Conservation (phyloP, 2,888 invertebrate genomes). For the Drosophila ustulata region DNA sequence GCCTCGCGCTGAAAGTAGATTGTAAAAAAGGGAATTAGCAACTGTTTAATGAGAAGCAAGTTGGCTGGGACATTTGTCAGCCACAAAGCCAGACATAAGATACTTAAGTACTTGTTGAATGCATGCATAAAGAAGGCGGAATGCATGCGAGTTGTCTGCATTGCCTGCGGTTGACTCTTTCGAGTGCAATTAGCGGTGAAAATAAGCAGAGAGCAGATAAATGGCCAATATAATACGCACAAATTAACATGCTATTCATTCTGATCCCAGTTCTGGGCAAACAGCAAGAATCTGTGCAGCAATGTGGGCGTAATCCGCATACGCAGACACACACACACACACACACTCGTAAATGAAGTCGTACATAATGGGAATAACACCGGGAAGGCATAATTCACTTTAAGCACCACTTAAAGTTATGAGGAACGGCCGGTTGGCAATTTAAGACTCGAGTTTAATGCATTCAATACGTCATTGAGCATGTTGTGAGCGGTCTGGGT, state of each 20-base stretch:
- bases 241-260: constrained; percentile 64
- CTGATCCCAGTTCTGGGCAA: neutral
- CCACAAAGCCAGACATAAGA: neutral
- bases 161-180: neutral
- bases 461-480: constrained; percentile 74
- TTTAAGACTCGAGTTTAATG: constrained; percentile 74
- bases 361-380: constrained; percentile 41
- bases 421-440: constrained; percentile 63
- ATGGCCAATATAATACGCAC: constrained; percentile 52
- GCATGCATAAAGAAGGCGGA: neutral
- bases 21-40: neutral
- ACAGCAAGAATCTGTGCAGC: constrained; percentile 43
- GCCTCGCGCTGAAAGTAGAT: constrained; percentile 35
- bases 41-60: constrained; percentile 1
- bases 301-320: constrained; percentile 18
- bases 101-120: constrained; percentile 23
- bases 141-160: neutral
- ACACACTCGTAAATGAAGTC: constrained; percentile 29
- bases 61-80: neutral
- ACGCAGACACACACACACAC: constrained; percentile 24
- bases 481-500: constrained; percentile 50
- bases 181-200: constrained; percentile 8
- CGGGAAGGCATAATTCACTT: constrained; percentile 74
- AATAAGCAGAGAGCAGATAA: constrained; percentile 23
- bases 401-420: constrained; percentile 79